Evolutionary conservation across 2,113 vertebrate species (phyloP).

Genomic region (Sinocyclocheilus maitianheensis): DNA sequence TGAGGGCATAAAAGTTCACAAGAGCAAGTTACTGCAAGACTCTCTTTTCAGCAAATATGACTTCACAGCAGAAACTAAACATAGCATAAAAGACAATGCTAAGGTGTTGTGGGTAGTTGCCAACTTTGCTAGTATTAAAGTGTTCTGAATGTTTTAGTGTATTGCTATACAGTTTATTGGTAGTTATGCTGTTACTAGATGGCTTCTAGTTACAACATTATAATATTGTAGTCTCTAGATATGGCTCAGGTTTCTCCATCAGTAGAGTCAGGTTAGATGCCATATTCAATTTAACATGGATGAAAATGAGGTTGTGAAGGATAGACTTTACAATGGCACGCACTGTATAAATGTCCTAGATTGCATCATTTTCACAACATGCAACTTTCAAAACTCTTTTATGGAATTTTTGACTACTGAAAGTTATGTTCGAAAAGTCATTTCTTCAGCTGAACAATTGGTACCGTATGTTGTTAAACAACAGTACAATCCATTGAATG

Average conservation of each 20-base stretch:
- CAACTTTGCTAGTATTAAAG: neutral
- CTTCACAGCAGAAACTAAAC: neutral
- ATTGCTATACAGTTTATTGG: neutral
- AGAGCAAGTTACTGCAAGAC: neutral
- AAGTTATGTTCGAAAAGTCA: no score
- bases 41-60: constrained; percentile 1
- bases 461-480: no score
- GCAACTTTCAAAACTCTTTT: no score
- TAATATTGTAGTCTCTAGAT: neutral
- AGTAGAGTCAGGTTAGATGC: no score
- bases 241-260: no score
- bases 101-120: neutral
- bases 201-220: neutral
- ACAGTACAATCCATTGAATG: neutral
- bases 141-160: neutral
- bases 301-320: no score
- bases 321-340: no score
- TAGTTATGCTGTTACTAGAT: neutral
- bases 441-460: no score
- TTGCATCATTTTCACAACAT: no score
- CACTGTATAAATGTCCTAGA: neutral
- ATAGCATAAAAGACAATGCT: neutral
- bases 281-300: no score
- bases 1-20: neutral
- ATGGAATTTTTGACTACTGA: neutral